phyloP scores from a whole-genome alignment of 2,888 invertebrate species.

The Silvanus unidentatus region DNA sequence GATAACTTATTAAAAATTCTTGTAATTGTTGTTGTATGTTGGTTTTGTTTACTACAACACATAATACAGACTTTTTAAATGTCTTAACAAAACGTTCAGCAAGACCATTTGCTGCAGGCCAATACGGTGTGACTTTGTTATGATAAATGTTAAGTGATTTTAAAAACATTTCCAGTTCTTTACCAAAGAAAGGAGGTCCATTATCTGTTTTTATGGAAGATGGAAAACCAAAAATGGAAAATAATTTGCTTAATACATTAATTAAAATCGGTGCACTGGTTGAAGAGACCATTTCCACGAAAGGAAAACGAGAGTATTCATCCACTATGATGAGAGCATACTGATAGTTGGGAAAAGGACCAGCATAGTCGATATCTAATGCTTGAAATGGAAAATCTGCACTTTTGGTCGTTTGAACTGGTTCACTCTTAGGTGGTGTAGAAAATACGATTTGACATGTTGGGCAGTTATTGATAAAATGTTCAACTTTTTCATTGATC shows the following conservation, averaged over 20 bases:
- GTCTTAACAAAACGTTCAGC: conserved; percentile 17
- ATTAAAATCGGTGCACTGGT: conserved; percentile 9
- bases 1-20: conserved; percentile 10
- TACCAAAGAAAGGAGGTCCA: conserved; percentile 15
- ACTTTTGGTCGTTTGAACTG: neutral
- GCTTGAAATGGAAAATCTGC: conserved; percentile 8
- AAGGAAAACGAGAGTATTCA: conserved; percentile 13
- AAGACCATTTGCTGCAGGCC: conserved; percentile 20
- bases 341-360: conserved; percentile 12
- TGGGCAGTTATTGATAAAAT: neutral
- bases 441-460: neutral
- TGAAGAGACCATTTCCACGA: conserved; percentile 11
- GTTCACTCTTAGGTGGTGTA: neutral
- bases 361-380: conserved; percentile 13
- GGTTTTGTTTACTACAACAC: conserved; percentile 5
- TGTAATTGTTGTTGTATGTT: conserved; percentile 5
- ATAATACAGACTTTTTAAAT: conserved; percentile 11
- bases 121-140: conserved; percentile 14
- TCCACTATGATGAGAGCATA: conserved; percentile 7
- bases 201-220: conserved; percentile 12
- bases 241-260: conserved; percentile 8
- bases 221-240: conserved; percentile 11
- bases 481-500: neutral
- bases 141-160: conserved; percentile 12
- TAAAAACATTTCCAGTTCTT: conserved; percentile 11